Percentiles rank a stretch among this genome's conserved stretches.
phyloP scores from a whole-genome alignment of 2,888 invertebrate genomes.

The Ferdinandea cuprea region DNA sequence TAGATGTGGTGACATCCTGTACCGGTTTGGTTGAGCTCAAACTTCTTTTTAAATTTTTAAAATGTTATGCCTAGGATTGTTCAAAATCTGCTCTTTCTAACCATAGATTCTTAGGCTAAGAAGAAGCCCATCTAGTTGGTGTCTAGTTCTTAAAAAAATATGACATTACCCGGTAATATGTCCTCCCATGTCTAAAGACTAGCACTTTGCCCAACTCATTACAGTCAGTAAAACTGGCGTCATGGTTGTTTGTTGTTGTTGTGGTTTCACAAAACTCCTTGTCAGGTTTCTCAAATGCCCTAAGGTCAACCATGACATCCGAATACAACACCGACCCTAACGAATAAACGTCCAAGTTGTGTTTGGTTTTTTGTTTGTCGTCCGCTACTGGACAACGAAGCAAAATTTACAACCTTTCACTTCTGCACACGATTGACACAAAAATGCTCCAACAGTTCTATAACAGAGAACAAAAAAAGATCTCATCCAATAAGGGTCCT shows the following conservation, averaged over 20 bases:
- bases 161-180: too few species aligned
- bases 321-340: neutral
- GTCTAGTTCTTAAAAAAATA: too few species aligned
- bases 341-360: neutral
- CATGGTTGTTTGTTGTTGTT: neutral
- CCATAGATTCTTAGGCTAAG: too few species aligned
- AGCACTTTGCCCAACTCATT: neutral
- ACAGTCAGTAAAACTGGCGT: neutral
- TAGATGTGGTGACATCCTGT: too few species aligned
- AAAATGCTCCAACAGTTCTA: neutral
- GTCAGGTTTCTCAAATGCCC: neutral
- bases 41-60: too few species aligned
- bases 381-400: neutral
- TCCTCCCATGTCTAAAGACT: too few species aligned
- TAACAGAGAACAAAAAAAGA: neutral
- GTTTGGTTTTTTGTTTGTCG: neutral
- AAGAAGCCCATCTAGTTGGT: too few species aligned
- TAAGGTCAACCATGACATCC: neutral
- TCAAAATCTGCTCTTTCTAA: too few species aligned
- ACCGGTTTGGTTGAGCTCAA: too few species aligned
- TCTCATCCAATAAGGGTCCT: conserved; percentile 16
- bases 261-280: neutral
- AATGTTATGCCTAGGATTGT: too few species aligned
- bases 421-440: conserved; percentile 41
- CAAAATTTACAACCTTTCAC: conserved; percentile 26